A percentile compares a stretch with the other conserved stretches of the same genome.
Conservation (phyloP, 2,888 invertebrate genomes). For the Eristalinus aeneus region DNA sequence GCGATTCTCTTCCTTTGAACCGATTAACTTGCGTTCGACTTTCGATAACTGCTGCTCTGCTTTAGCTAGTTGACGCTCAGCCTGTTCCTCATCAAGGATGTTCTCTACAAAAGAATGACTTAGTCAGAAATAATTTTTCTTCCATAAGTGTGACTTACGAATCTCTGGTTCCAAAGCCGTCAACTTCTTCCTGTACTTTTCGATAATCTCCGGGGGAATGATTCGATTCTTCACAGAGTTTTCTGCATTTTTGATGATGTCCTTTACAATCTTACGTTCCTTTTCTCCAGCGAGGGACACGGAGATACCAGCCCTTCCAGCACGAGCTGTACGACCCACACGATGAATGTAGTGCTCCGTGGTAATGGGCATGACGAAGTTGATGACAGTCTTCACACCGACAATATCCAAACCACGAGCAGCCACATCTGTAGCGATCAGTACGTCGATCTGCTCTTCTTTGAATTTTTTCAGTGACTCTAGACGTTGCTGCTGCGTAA, state of each 20-base stretch:
- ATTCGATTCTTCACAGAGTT: conserved; percentile 93
- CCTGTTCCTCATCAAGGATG: conserved; percentile 92
- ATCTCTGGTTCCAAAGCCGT: conserved; percentile 89
- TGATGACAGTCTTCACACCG: conserved; percentile 98
- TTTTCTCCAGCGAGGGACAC: conserved; percentile 97
- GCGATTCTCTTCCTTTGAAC: conserved; percentile 80
- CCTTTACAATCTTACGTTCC: conserved; percentile 94
- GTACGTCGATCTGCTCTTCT: conserved; percentile 90
- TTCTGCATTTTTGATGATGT: conserved; percentile 92
- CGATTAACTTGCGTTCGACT: conserved; percentile 84
- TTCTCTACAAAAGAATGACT: conserved; percentile 80
- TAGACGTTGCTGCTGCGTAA: conserved; percentile 96
- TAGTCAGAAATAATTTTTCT: background rate
- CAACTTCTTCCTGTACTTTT: conserved; percentile 90
- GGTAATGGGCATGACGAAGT: conserved; percentile 97
- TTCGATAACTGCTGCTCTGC: conserved; percentile 92
- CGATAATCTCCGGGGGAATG: conserved; percentile 93
- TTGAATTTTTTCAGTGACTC: conserved; percentile 94
- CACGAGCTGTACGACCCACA: conserved; percentile 97
- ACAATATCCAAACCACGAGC: conserved; percentile 96
- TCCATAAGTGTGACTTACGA: conserved; percentile 78
- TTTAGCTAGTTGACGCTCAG: conserved; percentile 90
- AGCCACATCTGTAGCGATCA: conserved; percentile 97
- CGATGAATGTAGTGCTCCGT: conserved; percentile 98
- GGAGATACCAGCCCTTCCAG: conserved; percentile 95